These are phyloP conservation scores for Pollenia amentaria DNA, from an alignment of 2,888 invertebrate species.

Conservation along the genomic window DNA sequence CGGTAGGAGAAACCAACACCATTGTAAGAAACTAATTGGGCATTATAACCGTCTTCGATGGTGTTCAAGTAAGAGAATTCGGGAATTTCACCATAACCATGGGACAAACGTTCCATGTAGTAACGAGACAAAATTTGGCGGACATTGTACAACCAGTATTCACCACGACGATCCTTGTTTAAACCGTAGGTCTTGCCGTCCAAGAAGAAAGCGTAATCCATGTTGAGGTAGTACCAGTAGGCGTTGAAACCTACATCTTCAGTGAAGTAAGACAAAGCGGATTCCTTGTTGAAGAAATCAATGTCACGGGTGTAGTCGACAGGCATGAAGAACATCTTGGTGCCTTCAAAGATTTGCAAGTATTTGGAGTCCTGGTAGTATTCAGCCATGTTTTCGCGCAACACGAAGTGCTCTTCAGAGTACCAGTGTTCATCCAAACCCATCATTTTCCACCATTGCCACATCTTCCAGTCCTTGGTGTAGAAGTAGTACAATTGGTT, in stretches of 20 bases:
- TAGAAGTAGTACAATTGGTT: conserved; percentile 74
- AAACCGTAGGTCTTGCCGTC: conserved; percentile 86
- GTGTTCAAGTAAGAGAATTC: conserved; percentile 86
- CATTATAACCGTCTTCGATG: conserved; percentile 87
- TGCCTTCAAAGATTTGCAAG: conserved; percentile 77
- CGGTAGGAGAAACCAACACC: conserved; percentile 89
- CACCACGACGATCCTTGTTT: conserved; percentile 87
- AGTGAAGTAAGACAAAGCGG: conserved; percentile 88
- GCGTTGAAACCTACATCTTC: conserved; percentile 89
- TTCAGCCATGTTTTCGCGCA: conserved; percentile 79
- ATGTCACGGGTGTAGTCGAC: conserved; percentile 87
- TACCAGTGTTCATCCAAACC: conserved; percentile 80
- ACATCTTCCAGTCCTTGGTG: conserved; percentile 81
- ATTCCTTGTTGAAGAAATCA: conserved; percentile 85
- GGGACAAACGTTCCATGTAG: conserved; percentile 90
- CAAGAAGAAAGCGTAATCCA: conserved; percentile 89
- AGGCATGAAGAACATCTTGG: conserved; percentile 81
- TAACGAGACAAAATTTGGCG: conserved; percentile 90
- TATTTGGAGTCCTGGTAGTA: conserved; percentile 78
- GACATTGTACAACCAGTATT: conserved; percentile 87
- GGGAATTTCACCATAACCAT: conserved; percentile 88
- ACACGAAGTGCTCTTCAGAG: conserved; percentile 77
- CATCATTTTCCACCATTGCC: conserved; percentile 83
- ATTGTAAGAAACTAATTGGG: conserved; percentile 87
- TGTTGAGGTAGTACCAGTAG: conserved; percentile 87